Evolutionary conservation across 2,888 invertebrate genomes (phyloP), one percentile per base, ranked within the genome.

Genomic region (Melikaiella ostensackeni): DNA sequence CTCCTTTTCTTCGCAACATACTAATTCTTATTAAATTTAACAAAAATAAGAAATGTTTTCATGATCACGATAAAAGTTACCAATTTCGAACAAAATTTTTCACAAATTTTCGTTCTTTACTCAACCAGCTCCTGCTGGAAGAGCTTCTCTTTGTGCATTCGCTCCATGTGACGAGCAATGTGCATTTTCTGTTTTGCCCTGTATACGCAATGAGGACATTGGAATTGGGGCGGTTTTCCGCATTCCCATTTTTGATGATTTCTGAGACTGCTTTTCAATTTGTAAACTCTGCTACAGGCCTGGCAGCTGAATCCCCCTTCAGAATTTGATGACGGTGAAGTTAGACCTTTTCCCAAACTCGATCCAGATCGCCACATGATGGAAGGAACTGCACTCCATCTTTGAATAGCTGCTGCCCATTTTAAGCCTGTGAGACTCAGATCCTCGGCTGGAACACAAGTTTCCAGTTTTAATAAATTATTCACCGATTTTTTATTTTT

Each of bases 271-370:
- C 86, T 84, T 63, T 85, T 83, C 21, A 88, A 87, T 76, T 88
- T 89, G 84, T 92, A 92, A 79, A 95, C 94, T 85, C 96, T 93
- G 80, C 96, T 96, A 92, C 96, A 96, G 89, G 95, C 95, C 80
- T 95, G 94, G 91, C 96, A 96, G 70, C 94, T 93, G 93, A 95
- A 95, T 85, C 93, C 38, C 42, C 42, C 92, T 84, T 92, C 93
- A 5, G 82, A 80, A 70, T 76, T 78, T 13, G 78, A 27, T 30
- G 75, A 74, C 27, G 75, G 33, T 27, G 75, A 64, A 30, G 50
- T 76, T 21, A 90, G 82, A 35, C 88, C 86, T 79, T 90, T 90
- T 80, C 87, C 87, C 38, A 90, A 82, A 35, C 88, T 84, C 6
- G 85, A 85, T 27, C 89, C 87, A 8, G 90, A 88, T 76, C 89